A percentile compares a stretch with the other conserved stretches of the same genome.
phyloP scores from a whole-genome alignment of 2,888 invertebrate species.

The Cryptophagus acutangulus region DNA sequence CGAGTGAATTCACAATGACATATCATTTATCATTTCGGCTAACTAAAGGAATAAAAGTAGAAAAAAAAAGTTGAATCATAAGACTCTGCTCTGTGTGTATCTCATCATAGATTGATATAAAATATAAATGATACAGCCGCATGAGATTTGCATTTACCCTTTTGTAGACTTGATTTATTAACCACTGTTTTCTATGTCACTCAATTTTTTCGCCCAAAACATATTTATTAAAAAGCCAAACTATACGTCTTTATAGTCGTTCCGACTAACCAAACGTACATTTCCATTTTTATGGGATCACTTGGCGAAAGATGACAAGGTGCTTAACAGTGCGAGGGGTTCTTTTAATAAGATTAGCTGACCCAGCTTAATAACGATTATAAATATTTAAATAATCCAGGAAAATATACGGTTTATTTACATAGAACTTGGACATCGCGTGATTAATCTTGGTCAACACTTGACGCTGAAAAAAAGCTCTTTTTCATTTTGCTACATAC shows the following conservation, averaged over 20 bases:
- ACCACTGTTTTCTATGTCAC: conserved; percentile 27
- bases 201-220: no score
- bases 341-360: conserved; percentile 4
- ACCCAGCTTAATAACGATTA: conserved; percentile 6
- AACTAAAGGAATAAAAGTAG: conserved; percentile 9
- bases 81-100: conserved; percentile 36
- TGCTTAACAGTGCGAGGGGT: no score
- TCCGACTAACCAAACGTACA: no score
- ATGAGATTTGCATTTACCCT: conserved; percentile 37
- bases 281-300: no score
- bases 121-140: conserved; percentile 40
- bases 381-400: conserved; percentile 7
- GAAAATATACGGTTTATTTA: conserved; percentile 5
- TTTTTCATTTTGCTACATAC: no score
- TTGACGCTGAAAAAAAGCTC: no score
- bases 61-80: conserved; percentile 34
- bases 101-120: conserved; percentile 42
- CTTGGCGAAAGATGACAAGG: no score
- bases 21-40: conserved; percentile 11
- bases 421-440: conserved; percentile 6
- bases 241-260: no score
- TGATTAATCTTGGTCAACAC: conserved; percentile 6
- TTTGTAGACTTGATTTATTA: conserved; percentile 39
- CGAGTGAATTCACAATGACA: conserved; percentile 4
- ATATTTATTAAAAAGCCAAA: no score